These are phyloP conservation scores for Chloromyia formosa DNA, from an alignment of 2,888 invertebrate genomes.

Conservation along the genomic window DNA sequence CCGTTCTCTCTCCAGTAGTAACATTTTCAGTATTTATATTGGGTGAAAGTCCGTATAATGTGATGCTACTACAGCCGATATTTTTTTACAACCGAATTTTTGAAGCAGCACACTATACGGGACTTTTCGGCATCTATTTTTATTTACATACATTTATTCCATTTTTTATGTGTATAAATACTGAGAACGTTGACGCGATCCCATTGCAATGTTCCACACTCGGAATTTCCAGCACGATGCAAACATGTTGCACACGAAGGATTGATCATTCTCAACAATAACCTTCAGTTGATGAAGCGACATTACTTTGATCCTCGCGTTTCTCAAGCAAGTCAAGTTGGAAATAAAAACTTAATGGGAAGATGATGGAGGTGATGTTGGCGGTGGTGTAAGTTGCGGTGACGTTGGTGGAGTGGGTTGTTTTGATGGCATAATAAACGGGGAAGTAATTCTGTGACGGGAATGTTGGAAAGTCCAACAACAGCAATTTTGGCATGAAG, in stretches of 20 bases:
- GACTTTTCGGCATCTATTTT: no score
- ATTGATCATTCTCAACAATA: not conserved
- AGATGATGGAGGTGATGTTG: slow-evolving; percentile 10
- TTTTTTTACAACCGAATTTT: no score
- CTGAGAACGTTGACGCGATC: slow-evolving; percentile 32
- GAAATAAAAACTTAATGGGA: slow-evolving; percentile 24
- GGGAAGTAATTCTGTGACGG: slow-evolving; percentile 13
- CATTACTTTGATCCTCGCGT: not conserved
- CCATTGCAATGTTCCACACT: not conserved
- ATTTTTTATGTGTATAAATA: slow-evolving; percentile 1
- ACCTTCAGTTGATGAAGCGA: not conserved
- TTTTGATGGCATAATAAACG: slow-evolving; percentile 2
- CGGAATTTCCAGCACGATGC: not conserved
- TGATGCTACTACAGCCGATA: no score
- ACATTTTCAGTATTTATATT: slow-evolving; percentile 37
- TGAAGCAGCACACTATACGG: no score
- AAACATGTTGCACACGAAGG: no score
- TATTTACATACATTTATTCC: slow-evolving; percentile 30
- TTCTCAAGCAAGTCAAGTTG: slow-evolving; percentile 13
- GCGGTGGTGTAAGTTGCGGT: no score
- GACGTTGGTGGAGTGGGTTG: no score
- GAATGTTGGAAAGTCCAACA: slow-evolving; percentile 32
- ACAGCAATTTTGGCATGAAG: slow-evolving; percentile 26
- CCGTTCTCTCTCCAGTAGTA: not conserved
- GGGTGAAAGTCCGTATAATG: no score